phyloP scores from a whole-genome alignment of 2,113 vertebrate species.

The Uria lomvia region DNA sequence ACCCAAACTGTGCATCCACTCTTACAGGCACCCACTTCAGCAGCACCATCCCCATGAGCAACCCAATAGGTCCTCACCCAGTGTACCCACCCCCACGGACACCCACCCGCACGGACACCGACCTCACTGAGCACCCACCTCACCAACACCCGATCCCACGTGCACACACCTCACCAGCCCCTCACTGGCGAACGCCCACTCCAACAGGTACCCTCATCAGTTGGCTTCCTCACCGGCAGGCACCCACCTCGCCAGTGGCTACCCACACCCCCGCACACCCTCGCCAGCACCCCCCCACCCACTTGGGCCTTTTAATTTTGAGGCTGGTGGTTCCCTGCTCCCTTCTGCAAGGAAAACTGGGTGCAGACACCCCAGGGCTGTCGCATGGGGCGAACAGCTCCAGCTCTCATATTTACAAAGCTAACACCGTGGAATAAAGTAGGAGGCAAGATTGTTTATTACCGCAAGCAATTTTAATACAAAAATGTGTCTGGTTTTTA shows the following conservation, averaged over 20 bases:
- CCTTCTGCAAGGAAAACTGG: accelerated
- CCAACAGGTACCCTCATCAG: background rate
- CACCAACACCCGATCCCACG: background rate
- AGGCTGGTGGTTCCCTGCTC: background rate
- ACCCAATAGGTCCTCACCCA: too few relatives aligned
- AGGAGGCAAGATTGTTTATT: conserved; percentile 74
- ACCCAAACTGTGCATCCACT: background rate
- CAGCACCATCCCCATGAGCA: background rate
- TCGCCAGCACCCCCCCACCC: background rate
- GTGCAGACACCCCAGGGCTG: accelerated
- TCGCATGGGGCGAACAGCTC: accelerated
- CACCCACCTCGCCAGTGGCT: background rate
- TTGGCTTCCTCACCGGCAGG: accelerated
- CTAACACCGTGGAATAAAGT: conserved; percentile 56
- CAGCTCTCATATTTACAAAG: background rate
- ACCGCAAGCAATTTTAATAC: conserved; percentile 99
- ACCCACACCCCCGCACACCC: background rate
- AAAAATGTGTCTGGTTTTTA: conserved; percentile 89
- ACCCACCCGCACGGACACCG: background rate
- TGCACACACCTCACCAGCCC: accelerated
- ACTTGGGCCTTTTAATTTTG: background rate
- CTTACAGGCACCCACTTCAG: background rate
- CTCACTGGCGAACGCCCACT: background rate
- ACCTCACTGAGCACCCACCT: background rate
- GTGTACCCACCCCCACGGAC: background rate